Evolutionary conservation across 2,113 vertebrate genomes (phyloP), one percentile per base, ranked within the genome.

Genomic region (Rattus rattus): DNA sequence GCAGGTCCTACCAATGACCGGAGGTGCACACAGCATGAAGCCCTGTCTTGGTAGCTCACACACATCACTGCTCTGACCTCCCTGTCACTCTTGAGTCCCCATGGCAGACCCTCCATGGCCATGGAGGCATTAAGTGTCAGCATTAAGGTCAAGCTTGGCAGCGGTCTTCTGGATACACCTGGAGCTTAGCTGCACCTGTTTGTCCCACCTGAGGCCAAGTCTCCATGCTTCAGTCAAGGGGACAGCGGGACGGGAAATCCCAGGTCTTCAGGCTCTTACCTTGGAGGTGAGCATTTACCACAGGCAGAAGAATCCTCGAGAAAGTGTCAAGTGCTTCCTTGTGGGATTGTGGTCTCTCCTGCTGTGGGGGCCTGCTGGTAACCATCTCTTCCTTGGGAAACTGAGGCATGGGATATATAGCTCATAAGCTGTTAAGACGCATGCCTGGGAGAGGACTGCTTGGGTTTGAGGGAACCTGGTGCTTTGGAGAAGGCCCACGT

Each of bases 371-470:
- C 63, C n/a, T 10, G 49, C 10, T 30, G 52, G 28, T 43, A 69
- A 24, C 33, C 22, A 59, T 59, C 33, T 59, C 59, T 24, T 49
- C 0, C 12, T 5, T 20, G 33, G 81, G 65, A 96, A 72, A 65
- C 26, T 0, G 52, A 96, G 72, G 54, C 59, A 63, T 0, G 0
- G 26, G 0, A 1, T 0, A 12, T 1, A 0, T 7, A 3, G 26
- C 39, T 59, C 16, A 10, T 26, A 28, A n/a, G 93, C 22, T 0
- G 30, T 79, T 39, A 73, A 7, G 47, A 13, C 12, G 14, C 85
- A 8, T 43, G 47, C 24, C 26, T 77, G 69, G 73, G 49, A 12
- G 12, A 17, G 47, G 88, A 33, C 2, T 0, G 81, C 39, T 61
- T 19, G 43, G 33, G n/a, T 56, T 43, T n/a, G 16, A 65, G 20